A percentile compares a stretch with the other conserved stretches of the same genome.
Conservation (phyloP, 2,113 vertebrate species). For the Trichomycterus rosablanca region DNA sequence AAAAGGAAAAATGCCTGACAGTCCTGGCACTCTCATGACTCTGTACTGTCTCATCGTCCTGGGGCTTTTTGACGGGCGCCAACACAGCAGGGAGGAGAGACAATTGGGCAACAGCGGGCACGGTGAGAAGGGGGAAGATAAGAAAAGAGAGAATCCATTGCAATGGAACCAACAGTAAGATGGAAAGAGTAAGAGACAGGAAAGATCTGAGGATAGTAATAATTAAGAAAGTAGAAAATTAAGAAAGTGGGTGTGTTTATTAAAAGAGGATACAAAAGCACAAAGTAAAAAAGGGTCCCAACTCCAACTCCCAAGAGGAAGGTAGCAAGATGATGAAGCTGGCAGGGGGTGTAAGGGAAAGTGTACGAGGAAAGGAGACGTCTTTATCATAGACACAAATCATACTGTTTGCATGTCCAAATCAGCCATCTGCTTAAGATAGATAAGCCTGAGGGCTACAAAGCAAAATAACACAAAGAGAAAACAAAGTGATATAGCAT, state of each 20-base stretch:
- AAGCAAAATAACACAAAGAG: constrained; percentile 48
- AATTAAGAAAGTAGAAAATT: too few species aligned
- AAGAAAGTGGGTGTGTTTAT: neutral
- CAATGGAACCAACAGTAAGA: too few species aligned
- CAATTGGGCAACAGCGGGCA: constrained; percentile 66
- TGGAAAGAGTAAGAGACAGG: too few species aligned
- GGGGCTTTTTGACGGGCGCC: constrained; percentile 71
- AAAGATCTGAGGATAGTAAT: constrained; percentile 2
- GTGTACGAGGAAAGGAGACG: constrained; percentile 11
- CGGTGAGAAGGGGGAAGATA: constrained; percentile 48
- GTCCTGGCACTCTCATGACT: constrained; percentile 61
- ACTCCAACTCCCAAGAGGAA: too few species aligned
- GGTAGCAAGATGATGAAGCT: constrained; percentile 14
- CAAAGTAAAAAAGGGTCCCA: too few species aligned
- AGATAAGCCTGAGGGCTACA: constrained; percentile 96
- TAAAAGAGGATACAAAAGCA: too few species aligned
- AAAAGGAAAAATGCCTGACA: constrained; percentile 32
- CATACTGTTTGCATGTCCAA: constrained; percentile 96
- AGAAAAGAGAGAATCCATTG: constrained; percentile 15
- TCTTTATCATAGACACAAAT: constrained; percentile 90
- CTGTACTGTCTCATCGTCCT: constrained; percentile 60
- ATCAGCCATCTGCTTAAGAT: constrained; percentile 97
- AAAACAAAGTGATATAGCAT: neutral
- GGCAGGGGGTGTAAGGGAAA: constrained; percentile 9
- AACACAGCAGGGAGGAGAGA: constrained; percentile 67